A percentile compares a stretch with the other conserved stretches of the same genome.
Conservation (phyloP, 2,797 vertebrate species). For the Melanotaenia trifasciata region DNA sequence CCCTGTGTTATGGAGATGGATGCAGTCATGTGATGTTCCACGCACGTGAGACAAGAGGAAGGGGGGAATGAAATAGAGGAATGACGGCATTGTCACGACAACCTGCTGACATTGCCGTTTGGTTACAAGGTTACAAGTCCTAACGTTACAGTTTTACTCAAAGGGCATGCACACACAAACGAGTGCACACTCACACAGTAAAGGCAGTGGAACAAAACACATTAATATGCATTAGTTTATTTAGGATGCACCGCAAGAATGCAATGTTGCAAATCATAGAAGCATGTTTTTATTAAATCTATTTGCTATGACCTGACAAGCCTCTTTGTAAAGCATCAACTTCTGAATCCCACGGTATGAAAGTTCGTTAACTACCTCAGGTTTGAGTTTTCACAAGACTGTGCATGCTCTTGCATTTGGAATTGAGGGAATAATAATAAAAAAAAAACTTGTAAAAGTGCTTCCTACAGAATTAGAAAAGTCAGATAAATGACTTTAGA, state of each 20-base stretch:
- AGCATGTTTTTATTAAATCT: background rate
- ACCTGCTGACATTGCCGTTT: conserved; percentile 83
- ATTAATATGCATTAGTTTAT: conserved; percentile 38
- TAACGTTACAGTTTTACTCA: conserved; percentile 76
- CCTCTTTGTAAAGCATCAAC: conserved; percentile 6
- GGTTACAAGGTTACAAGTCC: conserved; percentile 77
- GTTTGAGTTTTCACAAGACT: background rate
- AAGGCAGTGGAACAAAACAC: conserved; percentile 24
- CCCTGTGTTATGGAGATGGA: conserved; percentile 65
- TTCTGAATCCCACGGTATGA: background rate
- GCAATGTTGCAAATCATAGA: background rate
- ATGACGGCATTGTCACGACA: conserved; percentile 75
- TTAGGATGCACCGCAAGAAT: conserved; percentile 2
- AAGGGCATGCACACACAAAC: conserved; percentile 53
- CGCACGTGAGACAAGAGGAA: conserved; percentile 50
- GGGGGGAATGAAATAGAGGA: conserved; percentile 68
- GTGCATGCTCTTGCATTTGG: background rate
- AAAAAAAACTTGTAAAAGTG: background rate
- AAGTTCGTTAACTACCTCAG: background rate
- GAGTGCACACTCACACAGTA: conserved; percentile 9
- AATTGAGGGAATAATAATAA: conserved; percentile 12
- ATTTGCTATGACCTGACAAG: background rate
- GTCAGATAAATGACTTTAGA: conserved; percentile 7
- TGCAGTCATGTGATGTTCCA: conserved; percentile 74
- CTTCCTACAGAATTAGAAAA: conserved; percentile 8